Evolutionary conservation across 2,113 vertebrate genomes (phyloP), one percentile per base, ranked within the genome.

Genomic region (Rhabdornis inornatus): DNA sequence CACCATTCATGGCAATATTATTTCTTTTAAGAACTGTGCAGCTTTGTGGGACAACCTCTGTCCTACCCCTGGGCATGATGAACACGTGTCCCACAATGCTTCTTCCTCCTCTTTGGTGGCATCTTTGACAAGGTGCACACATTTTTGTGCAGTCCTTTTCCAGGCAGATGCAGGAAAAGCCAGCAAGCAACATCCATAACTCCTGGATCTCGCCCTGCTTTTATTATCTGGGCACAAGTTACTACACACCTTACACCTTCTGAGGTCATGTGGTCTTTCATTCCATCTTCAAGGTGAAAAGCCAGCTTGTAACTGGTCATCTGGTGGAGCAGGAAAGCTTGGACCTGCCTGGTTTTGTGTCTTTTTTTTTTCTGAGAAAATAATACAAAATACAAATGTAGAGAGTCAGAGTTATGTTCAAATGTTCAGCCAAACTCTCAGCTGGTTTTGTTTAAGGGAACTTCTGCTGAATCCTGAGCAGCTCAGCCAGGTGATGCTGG

Each of bases 51-150:
- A 35, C 35, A 47, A 7, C 7, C 10, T 49, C 40, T 79, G 50
- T 70, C 11, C 10, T 45, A 13, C 25, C 2, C 1, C 39, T 24
- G 16, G 28, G 28, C 7, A 11, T 0, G 4, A 79, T 2, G 45
- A 50, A 50, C 0, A 2, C 0, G 0, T 19, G 10, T 60, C 53
- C 35, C 14, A 2, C 2, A 1, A 50, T 1, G 9, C 19, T 86
- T 27, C 30, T 47, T 39, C 59, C 27, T 60, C 27, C 47, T 61
- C n/a, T 60, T 85, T 53, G 72, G 47, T 81, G 83, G 56, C 64
- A 55, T 16, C 42, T 68, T 10, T 15, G 63, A 24, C 39, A 18
- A 61, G 55, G 31, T 31, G 39, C 13, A 7, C 13, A 7, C 0
- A 0, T 60, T 16, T 80, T 55, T 42, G 10, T 35, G 55, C 61